Base-by-base conservation (phyloP, 1,140 invertebrate species). In the Hylaeus anthracinus region DNA sequence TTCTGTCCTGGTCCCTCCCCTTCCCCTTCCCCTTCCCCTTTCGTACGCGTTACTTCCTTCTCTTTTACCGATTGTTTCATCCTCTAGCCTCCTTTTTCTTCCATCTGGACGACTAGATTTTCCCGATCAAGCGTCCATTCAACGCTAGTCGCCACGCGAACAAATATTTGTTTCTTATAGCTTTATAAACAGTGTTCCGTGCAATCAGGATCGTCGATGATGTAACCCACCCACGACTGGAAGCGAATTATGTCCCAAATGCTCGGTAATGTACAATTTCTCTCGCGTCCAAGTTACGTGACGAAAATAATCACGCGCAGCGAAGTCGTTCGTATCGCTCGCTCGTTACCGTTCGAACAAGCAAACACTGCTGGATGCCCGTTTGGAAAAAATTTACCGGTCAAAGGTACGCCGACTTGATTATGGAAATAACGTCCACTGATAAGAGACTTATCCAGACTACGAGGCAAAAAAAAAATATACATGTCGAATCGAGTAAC, bases 61-160 rank as follows among this genome's bases (percentile, higher is more conserved):
- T 15, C 61, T 39, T 60, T 56, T 53, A 39, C 56, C 72, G 37
- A 72, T 67, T 80, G 63, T 79, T 79, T 61, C 74, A n/a, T 78
- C 73, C 61, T 45, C 43, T 48, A 5, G 37, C 51, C 70, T 55
- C 61, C 55, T 43, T 84, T 65, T 61, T 51, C 65, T 8, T 70
- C 64, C 76, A 56, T 51, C 79, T 45, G 8, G 10, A 14, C 51
- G n/a, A 26, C 14, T 5, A 5, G 5, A 8, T 39, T n/a, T 2
- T 39, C 26, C 43, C n/a, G 15, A 45, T 14, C 41, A 12, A 45
- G 12, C 26, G 51, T 51, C 14, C 26, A 53, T 5, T 51, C 45
- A 14, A n/a, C 14, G 64, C 5, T 41, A 15, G 43, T 66, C 5
- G 15, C 10, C n/a, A 2, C 51, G 51, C 1, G 15, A n/a, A 37